Percentiles rank a stretch among this genome's conserved stretches.
Conservation (phyloP, 2,113 vertebrate species). For the Salvelinus sp. region DNA sequence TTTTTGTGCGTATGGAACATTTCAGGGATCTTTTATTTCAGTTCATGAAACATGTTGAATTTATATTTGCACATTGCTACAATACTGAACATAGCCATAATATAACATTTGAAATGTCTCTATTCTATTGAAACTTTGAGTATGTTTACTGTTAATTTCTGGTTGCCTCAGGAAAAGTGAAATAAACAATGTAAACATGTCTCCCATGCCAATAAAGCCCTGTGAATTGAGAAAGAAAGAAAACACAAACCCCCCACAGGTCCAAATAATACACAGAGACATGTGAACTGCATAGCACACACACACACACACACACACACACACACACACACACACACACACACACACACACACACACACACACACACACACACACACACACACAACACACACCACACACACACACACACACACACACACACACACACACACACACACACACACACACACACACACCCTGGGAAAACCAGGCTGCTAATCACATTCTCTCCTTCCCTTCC, state of each 20-base stretch:
- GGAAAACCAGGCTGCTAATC: constrained; percentile 72
- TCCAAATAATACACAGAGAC: constrained; percentile 41
- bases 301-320: constrained; percentile 22
- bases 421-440: constrained; percentile 4
- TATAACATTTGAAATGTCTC: no score
- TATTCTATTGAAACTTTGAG: no score
- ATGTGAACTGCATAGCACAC: constrained; percentile 17
- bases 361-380: constrained; percentile 53
- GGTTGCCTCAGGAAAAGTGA: no score
- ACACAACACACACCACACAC: constrained; percentile 19
- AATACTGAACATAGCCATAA: no score
- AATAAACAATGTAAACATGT: no score
- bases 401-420: not conserved
- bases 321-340: constrained; percentile 32
- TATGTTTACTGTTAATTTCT: no score
- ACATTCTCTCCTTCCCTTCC: constrained; percentile 64
- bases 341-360: not conserved
- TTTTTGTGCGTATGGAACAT: no score
- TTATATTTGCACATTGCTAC: no score
- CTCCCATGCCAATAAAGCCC: no score
- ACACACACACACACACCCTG: constrained; percentile 42
- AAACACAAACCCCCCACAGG: constrained; percentile 40
- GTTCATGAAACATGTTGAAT: no score
- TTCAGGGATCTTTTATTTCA: no score
- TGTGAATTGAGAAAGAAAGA: not conserved